Evolutionary conservation across 1,140 invertebrate genomes (phyloP).

Genomic region (Arctopsyche grandis): DNA sequence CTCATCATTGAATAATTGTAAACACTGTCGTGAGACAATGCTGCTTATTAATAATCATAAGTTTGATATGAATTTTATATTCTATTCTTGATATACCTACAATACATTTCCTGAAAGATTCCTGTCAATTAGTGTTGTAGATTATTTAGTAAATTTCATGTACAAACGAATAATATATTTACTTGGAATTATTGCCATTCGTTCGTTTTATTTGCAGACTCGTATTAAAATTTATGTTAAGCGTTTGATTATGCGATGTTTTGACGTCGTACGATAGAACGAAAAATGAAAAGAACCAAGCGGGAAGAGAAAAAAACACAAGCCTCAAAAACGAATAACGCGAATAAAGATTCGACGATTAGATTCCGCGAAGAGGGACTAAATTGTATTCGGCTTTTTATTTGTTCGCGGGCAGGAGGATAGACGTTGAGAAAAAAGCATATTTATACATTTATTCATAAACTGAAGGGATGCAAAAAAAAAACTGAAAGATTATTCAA

Average conservation of each 20-base stretch:
- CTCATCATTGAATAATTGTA: no score
- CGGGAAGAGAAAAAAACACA: neutral
- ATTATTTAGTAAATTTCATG: no score
- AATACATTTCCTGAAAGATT: no score
- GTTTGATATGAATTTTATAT: no score
- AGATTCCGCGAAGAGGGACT: neutral
- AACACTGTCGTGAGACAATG: no score
- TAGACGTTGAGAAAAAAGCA: neutral
- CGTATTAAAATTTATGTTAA: conserved; percentile 30
- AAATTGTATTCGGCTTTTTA: conserved; percentile 12
- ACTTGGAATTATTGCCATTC: no score
- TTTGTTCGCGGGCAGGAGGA: no score
- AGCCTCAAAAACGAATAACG: conserved; percentile 6
- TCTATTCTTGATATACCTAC: no score
- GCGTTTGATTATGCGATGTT: conserved; percentile 17
- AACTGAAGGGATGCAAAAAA: neutral
- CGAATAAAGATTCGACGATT: conserved; percentile 10
- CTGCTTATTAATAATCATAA: no score
- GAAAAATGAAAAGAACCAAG: neutral
- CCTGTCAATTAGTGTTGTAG: no score
- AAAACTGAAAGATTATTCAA: conserved; percentile 14
- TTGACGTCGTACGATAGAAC: conserved; percentile 4
- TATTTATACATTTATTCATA: conserved; percentile 33
- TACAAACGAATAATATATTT: no score
- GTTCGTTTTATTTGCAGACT: no score